A percentile compares a stretch with the other conserved stretches of the same genome.
Evolutionary conservation across 2,113 vertebrate species (phyloP).

Genomic region (Pelusios castaneus): DNA sequence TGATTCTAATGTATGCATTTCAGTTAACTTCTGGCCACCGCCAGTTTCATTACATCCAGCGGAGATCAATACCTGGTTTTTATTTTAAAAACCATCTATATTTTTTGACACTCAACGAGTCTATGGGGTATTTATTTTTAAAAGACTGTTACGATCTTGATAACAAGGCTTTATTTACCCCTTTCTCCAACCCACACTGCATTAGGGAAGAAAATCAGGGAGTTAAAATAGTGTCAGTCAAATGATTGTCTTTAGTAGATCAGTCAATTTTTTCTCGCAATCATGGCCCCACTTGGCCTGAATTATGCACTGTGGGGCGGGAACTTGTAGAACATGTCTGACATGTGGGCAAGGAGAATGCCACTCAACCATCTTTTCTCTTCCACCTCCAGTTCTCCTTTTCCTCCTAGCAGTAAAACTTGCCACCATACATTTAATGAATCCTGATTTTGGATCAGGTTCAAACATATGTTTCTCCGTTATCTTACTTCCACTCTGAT

Average conservation of each 20-base stretch:
- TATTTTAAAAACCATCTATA: background rate
- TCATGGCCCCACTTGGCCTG: conserved; percentile 26
- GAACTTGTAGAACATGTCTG: conserved; percentile 41
- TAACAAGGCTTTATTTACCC: background rate
- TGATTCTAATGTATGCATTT: conserved; percentile 29
- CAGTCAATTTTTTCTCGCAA: conserved; percentile 21
- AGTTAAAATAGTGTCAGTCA: background rate
- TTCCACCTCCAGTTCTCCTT: conserved; percentile 50
- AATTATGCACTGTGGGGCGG: conserved; percentile 30
- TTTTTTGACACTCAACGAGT: background rate
- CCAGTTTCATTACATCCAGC: conserved; percentile 3
- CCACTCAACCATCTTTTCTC: background rate
- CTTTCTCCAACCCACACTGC: background rate
- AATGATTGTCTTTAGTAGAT: conserved; percentile 9
- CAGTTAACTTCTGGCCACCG: conserved; percentile 41
- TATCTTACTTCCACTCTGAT: conserved; percentile 48
- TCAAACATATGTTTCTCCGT: conserved; percentile 69
- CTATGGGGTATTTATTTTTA: background rate
- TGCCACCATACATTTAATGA: conserved; percentile 63
- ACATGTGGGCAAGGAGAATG: conserved; percentile 32
- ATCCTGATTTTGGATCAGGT: conserved; percentile 63
- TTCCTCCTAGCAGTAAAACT: conserved; percentile 54
- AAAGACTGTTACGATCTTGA: background rate
- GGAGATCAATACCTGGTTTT: background rate
- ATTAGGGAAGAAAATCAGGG: background rate